Evolutionary conservation across 2,113 vertebrate species (phyloP), one percentile per base, ranked within the genome.

Genomic region (Ictalurus furcatus): DNA sequence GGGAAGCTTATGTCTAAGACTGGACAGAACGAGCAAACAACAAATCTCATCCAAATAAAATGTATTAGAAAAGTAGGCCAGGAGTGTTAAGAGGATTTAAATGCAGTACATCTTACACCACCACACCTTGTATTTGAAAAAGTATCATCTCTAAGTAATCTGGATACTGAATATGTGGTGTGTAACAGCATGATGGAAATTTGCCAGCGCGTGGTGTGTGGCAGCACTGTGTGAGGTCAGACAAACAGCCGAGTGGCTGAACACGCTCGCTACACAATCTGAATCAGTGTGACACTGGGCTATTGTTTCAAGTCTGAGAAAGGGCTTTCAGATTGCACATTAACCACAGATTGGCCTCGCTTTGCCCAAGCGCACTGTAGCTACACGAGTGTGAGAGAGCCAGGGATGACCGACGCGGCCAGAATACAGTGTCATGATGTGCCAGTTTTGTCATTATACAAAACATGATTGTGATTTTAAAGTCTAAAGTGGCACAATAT

Each of bases 231-330:
- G 37, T 89, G 88, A 89, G 86, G 83, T 88, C 88, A 89, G 83
- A 85, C 48, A 52, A 87, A 81, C 69, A 54, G 87, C 63, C 54
- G 19, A 9, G 56, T 58, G 23, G 58, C 48, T n/a, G 67, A 89
- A 88, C 30, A 28, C 40, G 19, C 82, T 88, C 76, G 48, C 61
- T 79, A 88, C 61, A 87, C 87, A 87, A 84, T 67, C 92, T 91
- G 87, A 92, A 85, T 91, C 87, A 61, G 88, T 91, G 86, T 90
- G 69, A 95, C 94, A 96, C 92, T 94, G 89, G 84, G 79, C 79
- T 92, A 93, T 95, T 96, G 95, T 96, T 91, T 78, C 30, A 83
- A 12, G 9, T 19, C 86, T 67, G 23, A 84, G 94, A 94, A 89
- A 90, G 88, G 88, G 90, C 93, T 92, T 94, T 95, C 91, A 95